Percentiles rank a stretch among this genome's conserved stretches.
Conservation (phyloP, 2,888 invertebrate genomes). For the Elysia crispata region DNA sequence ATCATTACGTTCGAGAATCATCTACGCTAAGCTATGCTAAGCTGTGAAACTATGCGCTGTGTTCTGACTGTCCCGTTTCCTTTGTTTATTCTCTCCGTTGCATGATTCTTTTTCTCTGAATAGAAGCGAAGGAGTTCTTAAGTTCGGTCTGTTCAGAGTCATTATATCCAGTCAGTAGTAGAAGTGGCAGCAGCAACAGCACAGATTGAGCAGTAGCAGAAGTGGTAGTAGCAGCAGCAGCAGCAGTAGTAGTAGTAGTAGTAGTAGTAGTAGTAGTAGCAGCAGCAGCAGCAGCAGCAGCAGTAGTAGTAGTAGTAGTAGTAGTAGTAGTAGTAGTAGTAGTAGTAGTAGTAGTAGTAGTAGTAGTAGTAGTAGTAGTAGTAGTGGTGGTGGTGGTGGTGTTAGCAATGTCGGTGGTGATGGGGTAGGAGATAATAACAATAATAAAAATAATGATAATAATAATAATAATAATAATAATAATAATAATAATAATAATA, state of each 20-base stretch:
- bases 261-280: slow-evolving; percentile 11
- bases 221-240: no score
- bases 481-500: neutral
- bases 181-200: no score
- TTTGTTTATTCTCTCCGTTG: no score
- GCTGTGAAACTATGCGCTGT: no score
- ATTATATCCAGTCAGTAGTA: neutral
- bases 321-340: slow-evolving; percentile 30
- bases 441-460: no score
- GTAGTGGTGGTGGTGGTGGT: neutral
- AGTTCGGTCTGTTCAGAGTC: no score
- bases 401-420: neutral
- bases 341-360: slow-evolving; percentile 25
- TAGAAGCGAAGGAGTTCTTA: no score
- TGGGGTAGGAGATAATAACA: neutral
- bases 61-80: no score
- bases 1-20: no score
- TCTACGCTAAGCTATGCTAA: no score
- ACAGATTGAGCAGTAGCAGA: neutral
- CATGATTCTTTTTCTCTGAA: no score
- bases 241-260: slow-evolving; percentile 25
- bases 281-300: no score
- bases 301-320: neutral
- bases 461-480: neutral
- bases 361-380: slow-evolving; percentile 26